Evolutionary conservation across 1,140 invertebrate genomes (phyloP).

Genomic region (Drosophila suzukii): DNA sequence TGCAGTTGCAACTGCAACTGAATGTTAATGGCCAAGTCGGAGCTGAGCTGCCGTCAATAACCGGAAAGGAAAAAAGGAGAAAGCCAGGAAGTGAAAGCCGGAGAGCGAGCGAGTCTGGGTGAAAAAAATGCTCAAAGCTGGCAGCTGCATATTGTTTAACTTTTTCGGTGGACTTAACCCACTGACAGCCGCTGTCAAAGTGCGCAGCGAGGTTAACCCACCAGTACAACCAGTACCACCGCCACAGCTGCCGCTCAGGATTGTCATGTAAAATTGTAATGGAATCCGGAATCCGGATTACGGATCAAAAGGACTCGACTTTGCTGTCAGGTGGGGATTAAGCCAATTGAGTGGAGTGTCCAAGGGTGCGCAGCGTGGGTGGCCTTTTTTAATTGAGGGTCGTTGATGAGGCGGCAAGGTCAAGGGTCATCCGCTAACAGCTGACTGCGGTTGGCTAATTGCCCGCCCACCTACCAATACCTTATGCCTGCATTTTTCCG

Average conservation of each 20-base stretch:
- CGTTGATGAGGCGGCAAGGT: conserved; percentile 17
- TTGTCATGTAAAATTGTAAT: conserved; percentile 64
- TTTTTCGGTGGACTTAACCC: conserved; percentile 23
- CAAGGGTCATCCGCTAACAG: conserved; percentile 14
- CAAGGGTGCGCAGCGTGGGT: background rate
- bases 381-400: conserved; percentile 23
- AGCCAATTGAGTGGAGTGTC: conserved; percentile 44
- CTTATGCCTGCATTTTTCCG: background rate
- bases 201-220: conserved; percentile 16
- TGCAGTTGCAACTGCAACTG: background rate
- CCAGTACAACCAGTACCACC: too few species aligned
- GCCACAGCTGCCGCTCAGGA: background rate
- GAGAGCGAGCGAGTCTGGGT: too few species aligned
- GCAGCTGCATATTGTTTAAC: conserved; percentile 28
- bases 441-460: conserved; percentile 24
- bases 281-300: conserved; percentile 64
- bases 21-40: conserved; percentile 21
- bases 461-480: conserved; percentile 16
- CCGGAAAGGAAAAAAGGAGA: background rate
- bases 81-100: background rate
- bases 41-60: conserved; percentile 11
- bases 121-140: background rate
- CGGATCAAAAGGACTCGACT: conserved; percentile 33
- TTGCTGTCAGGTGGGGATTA: conserved; percentile 30
- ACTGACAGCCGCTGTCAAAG: conserved; percentile 53